phyloP scores from a whole-genome alignment of 2,797 vertebrate genomes.

The Erethizon dorsatum region DNA sequence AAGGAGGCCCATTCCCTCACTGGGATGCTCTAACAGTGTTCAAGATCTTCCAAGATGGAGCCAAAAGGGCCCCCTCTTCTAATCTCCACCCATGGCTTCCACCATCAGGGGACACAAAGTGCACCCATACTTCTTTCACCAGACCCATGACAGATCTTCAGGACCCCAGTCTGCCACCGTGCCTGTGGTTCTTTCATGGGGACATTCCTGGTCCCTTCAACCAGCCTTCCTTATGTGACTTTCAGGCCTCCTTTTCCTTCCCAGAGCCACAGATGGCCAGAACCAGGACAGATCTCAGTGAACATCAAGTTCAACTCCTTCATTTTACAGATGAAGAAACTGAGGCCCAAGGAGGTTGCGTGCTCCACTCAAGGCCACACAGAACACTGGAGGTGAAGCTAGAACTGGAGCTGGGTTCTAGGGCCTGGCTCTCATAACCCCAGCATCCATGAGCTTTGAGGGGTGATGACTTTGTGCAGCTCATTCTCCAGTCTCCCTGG shows the following conservation, averaged over 20 bases:
- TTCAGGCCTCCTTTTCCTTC: background rate
- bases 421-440: background rate
- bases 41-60: background rate
- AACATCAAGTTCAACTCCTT: background rate
- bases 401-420: background rate
- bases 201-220: background rate
- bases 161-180: background rate
- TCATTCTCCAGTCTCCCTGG: background rate
- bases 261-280: background rate
- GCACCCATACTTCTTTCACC: background rate
- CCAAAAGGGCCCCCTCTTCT: too few species aligned
- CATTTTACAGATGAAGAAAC: background rate
- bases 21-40: background rate
- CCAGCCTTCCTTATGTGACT: background rate
- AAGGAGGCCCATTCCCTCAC: background rate
- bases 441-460: background rate
- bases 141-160: background rate
- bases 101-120: too few species aligned
- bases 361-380: background rate
- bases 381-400: background rate
- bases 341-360: background rate
- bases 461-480: background rate
- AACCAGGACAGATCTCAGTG: background rate
- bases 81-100: background rate
- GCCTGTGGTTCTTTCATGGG: background rate